phyloP scores from a whole-genome alignment of 2,113 vertebrate genomes.

The Xiphorhynchus elegans region DNA sequence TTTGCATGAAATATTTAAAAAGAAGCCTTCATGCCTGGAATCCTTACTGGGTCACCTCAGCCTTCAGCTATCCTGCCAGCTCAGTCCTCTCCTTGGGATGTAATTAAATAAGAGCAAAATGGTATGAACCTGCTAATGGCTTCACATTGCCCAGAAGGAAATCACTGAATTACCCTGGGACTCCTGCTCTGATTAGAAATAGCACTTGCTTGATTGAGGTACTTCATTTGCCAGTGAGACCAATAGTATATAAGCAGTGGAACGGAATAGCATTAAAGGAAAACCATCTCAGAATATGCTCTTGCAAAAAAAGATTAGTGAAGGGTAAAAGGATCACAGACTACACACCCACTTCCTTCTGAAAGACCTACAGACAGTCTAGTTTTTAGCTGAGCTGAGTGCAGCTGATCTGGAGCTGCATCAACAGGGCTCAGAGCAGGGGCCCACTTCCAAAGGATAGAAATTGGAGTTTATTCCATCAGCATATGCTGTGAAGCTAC shows the following conservation, averaged over 20 bases:
- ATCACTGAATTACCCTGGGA: slow-evolving; percentile 19
- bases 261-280: background rate
- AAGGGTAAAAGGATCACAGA: background rate
- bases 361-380: background rate
- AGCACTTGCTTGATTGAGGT: slow-evolving; percentile 47
- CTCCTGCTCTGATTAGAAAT: slow-evolving; percentile 41
- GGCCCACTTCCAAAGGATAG: background rate
- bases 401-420: background rate
- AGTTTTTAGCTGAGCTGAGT: background rate
- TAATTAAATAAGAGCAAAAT: slow-evolving; percentile 51
- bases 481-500: background rate
- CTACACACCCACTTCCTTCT: background rate
- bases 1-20: slow-evolving; percentile 33
- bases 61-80: slow-evolving; percentile 5
- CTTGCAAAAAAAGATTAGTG: background rate
- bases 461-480: background rate
- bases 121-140: slow-evolving; percentile 5
- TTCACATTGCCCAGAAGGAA: background rate
- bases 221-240: slow-evolving; percentile 27
- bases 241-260: background rate
- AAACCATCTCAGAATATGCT: background rate
- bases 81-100: slow-evolving; percentile 28
- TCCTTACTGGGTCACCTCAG: slow-evolving; percentile 44
- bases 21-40: slow-evolving; percentile 12
- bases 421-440: background rate